Evolutionary conservation across 2,113 vertebrate genomes (phyloP).

Genomic region (Podocnemis expansa): DNA sequence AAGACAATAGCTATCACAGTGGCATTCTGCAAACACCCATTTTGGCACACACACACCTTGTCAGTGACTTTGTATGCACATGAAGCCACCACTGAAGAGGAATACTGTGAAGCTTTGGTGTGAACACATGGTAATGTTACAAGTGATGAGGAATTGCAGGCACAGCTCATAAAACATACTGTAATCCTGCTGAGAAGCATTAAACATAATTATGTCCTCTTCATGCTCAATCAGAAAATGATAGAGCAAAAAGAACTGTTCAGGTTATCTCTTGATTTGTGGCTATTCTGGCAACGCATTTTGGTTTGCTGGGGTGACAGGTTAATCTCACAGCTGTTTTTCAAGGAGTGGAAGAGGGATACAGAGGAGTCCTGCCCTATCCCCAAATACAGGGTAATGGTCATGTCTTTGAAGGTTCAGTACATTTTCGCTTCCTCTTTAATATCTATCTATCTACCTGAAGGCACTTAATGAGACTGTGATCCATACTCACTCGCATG

Average conservation of each 20-base stretch:
- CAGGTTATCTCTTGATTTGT: background rate
- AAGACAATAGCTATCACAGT: background rate
- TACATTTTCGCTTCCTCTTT: background rate
- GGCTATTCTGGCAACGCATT: background rate
- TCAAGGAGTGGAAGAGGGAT: background rate
- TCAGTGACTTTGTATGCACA: background rate
- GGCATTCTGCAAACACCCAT: rapidly evolving
- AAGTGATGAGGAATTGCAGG: background rate
- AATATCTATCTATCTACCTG: too few relatives aligned
- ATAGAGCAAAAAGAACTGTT: background rate
- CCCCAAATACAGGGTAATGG: background rate
- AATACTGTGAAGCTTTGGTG: background rate
- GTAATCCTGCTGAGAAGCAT: background rate
- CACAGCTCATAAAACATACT: background rate
- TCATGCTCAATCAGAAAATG: background rate
- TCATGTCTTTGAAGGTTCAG: background rate
- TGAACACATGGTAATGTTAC: background rate
- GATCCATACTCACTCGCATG: too few relatives aligned
- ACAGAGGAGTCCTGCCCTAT: background rate
- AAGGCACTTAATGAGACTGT: too few relatives aligned
- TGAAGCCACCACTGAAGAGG: background rate
- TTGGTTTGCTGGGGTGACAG: background rate
- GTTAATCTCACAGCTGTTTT: background rate
- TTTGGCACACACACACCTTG: background rate
- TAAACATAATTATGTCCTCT: background rate